These are phyloP conservation scores for Oreochromis aureus DNA, from an alignment of 2,113 vertebrate genomes.

Conservation along the genomic window DNA sequence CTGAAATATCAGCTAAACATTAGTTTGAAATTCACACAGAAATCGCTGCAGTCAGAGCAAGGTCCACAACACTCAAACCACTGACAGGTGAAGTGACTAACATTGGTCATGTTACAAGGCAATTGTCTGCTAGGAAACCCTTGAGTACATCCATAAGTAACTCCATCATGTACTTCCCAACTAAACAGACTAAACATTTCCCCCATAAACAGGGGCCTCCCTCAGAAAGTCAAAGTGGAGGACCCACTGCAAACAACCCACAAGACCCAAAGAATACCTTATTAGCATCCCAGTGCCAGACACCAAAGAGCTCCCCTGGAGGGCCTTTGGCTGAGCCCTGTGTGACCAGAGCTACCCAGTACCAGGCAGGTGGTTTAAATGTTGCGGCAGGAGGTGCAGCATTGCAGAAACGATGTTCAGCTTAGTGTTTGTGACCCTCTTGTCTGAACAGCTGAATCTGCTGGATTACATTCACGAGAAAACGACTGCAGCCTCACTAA, in stretches of 20 bases:
- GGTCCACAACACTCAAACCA: background rate
- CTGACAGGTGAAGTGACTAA: background rate
- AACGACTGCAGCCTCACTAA: conserved; percentile 12
- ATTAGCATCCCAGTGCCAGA: background rate
- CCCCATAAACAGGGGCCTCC: background rate
- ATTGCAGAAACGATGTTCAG: background rate
- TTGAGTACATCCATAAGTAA: background rate
- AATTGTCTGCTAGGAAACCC: background rate
- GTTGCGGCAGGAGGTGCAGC: background rate
- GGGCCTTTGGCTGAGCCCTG: background rate
- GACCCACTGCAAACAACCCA: background rate
- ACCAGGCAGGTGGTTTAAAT: background rate
- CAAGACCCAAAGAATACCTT: background rate
- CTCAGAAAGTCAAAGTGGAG: background rate
- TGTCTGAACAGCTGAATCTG: conserved; percentile 13
- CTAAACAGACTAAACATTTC: background rate
- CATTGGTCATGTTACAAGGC: background rate
- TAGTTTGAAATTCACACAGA: background rate
- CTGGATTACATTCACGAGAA: conserved; percentile 59
- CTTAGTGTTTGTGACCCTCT: background rate
- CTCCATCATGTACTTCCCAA: background rate
- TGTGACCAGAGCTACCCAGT: background rate
- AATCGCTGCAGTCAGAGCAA: background rate
- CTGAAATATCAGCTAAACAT: background rate
- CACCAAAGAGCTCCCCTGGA: background rate